phyloP scores from a whole-genome alignment of 2,113 vertebrate species.

The Mormyrus iriodes region DNA sequence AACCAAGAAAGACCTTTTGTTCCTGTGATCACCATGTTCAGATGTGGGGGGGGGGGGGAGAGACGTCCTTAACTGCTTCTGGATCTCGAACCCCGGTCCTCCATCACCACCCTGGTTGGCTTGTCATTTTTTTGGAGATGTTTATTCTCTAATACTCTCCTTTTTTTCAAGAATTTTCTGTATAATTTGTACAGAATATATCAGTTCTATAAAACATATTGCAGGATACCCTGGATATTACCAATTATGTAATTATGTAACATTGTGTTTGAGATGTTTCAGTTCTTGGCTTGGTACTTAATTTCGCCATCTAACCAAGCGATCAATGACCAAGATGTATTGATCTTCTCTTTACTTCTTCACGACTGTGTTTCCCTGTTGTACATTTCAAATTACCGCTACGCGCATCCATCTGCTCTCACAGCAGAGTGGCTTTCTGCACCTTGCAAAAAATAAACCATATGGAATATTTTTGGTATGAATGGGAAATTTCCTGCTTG shows the following conservation, averaged over 20 bases:
- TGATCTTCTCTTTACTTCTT: neutral
- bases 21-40: slow-evolving; percentile 49
- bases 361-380: neutral
- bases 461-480: neutral
- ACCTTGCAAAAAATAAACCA: neutral
- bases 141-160: neutral
- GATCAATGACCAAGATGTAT: neutral
- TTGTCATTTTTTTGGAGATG: neutral
- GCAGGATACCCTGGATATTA: neutral
- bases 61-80: neutral
- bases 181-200: neutral
- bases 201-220: neutral
- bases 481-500: slow-evolving; percentile 4
- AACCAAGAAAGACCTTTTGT: slow-evolving; percentile 42
- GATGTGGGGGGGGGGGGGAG: slow-evolving; percentile 17
- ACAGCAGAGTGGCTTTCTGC: neutral
- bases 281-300: neutral
- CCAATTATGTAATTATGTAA: neutral
- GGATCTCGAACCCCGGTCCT: neutral
- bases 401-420: neutral
- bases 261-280: neutral
- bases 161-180: neutral
- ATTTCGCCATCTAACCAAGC: neutral
- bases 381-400: neutral
- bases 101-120: neutral